Evolutionary conservation across 1,140 invertebrate genomes (phyloP).

Genomic region (Campodea augens): DNA sequence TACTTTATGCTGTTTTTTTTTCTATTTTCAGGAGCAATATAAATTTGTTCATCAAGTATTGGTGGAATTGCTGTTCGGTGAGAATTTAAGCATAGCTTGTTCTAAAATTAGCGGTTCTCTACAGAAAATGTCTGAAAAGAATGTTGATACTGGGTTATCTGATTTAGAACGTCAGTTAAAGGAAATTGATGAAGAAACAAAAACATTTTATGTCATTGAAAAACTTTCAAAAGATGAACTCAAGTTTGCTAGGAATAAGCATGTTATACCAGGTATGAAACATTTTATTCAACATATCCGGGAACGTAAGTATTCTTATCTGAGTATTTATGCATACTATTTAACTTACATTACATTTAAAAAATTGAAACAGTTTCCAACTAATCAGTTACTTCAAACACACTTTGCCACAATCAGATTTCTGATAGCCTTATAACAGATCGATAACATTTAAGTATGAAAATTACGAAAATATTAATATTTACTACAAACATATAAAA

Average conservation of each 20-base stretch:
- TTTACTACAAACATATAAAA: no score
- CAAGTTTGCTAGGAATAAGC: not conserved
- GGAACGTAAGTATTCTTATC: no score
- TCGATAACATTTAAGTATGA: no score
- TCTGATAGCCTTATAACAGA: no score
- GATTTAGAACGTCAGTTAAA: not conserved
- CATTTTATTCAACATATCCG: no score
- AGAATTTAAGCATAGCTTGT: not conserved
- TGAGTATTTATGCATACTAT: no score
- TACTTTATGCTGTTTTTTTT: not conserved
- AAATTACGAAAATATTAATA: no score
- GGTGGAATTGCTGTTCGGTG: not conserved
- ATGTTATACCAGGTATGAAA: no score
- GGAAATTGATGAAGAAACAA: not conserved
- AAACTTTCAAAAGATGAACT: not conserved
- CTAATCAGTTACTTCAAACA: no score
- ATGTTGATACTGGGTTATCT: not conserved
- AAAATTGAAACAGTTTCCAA: no score
- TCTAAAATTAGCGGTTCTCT: not conserved
- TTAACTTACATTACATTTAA: no score
- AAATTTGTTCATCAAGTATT: slow-evolving; percentile 25
- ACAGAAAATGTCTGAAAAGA: not conserved
- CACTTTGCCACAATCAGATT: no score
- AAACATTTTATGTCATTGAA: not conserved
- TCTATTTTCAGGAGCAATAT: slow-evolving; percentile 27